Percentiles rank a stretch among this genome's conserved stretches.
phyloP scores from a whole-genome alignment of 2,888 invertebrate species.

The Saturnia japonica region DNA sequence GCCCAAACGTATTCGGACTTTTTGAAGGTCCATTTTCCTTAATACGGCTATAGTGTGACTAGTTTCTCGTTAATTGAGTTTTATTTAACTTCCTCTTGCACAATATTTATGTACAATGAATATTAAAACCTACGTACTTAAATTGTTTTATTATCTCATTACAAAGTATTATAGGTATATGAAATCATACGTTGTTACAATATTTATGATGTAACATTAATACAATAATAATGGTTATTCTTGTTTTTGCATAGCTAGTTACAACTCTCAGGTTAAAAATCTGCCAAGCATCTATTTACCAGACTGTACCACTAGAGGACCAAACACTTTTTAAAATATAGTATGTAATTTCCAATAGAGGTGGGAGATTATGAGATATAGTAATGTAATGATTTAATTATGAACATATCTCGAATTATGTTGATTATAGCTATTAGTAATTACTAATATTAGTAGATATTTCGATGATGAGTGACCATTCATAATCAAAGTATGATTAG shows the following conservation, averaged over 20 bases:
- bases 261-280: neutral
- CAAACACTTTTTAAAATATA: neutral
- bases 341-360: neutral
- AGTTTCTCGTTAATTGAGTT: conserved; percentile 20
- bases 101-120: conserved; percentile 11
- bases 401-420: too few species aligned
- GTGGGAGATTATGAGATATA: too few species aligned
- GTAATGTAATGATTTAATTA: too few species aligned
- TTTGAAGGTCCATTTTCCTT: conserved; percentile 34
- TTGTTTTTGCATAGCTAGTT: neutral
- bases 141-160: neutral
- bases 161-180: neutral
- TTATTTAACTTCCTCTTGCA: conserved; percentile 23
- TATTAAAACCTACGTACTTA: neutral
- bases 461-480: too few species aligned
- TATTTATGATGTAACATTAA: neutral
- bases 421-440: too few species aligned
- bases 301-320: neutral
- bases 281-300: neutral
- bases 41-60: conserved; percentile 18
- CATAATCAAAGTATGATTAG: too few species aligned
- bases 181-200: neutral
- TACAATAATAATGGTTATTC: neutral
- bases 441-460: too few species aligned
- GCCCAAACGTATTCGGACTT: conserved; percentile 5